phyloP scores from a whole-genome alignment of 2,888 invertebrate species.

The Masnerella sp. region DNA sequence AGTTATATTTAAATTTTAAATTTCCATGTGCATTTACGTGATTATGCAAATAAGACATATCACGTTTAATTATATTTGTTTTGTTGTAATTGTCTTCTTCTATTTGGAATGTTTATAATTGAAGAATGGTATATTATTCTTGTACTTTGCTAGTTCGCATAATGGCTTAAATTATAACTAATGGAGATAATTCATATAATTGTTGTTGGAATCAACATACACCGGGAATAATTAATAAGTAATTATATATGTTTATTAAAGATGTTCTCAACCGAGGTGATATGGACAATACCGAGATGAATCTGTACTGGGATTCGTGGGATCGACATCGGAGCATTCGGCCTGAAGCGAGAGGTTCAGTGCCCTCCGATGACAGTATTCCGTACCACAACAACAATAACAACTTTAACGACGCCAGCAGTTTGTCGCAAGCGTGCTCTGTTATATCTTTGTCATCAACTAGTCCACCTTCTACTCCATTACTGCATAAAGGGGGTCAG shows the following conservation, averaged over 20 bases:
- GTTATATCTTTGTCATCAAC: constrained; percentile 79
- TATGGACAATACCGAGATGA: constrained; percentile 81
- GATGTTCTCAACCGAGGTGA: constrained; percentile 82
- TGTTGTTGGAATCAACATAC: too few relatives aligned
- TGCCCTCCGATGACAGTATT: constrained; percentile 81
- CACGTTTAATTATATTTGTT: too few relatives aligned
- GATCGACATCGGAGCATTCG: constrained; percentile 83
- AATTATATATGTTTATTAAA: constrained; percentile 68
- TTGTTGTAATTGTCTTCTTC: neutral
- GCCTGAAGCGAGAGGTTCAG: constrained; percentile 80
- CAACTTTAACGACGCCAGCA: constrained; percentile 72
- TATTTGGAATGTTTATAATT: neutral
- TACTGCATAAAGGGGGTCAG: constrained; percentile 67
- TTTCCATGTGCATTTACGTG: too few relatives aligned
- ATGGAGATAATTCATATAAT: too few relatives aligned
- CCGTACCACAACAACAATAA: constrained; percentile 77
- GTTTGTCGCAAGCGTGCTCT: constrained; percentile 77
- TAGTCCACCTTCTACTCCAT: constrained; percentile 76
- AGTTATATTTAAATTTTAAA: constrained; percentile 34
- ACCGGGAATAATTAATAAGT: too few relatives aligned
- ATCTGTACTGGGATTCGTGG: constrained; percentile 97
- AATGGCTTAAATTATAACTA: too few relatives aligned
- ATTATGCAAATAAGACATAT: too few relatives aligned
- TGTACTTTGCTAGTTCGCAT: too few relatives aligned
- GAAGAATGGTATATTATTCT: too few relatives aligned